Base-by-base conservation (phyloP, 30 jellyfish, hydroid and myxozoan genomes). In the Hydractinia echinata region DNA sequence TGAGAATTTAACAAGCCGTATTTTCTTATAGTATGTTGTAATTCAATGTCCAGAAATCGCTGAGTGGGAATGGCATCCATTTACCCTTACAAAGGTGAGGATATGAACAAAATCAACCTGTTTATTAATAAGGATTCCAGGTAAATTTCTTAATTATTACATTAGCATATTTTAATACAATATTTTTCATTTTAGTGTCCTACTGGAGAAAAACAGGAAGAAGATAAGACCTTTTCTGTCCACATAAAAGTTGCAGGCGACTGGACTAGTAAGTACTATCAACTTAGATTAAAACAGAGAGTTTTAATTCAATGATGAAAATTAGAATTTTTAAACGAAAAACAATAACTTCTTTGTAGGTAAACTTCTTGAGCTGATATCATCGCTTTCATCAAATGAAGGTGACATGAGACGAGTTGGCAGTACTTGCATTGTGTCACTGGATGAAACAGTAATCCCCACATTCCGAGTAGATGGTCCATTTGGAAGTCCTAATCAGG, bases 21-120 rank as follows among this genome's bases (percentile, higher is more conserved):
- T 6, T 85, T 54, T 71, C 20, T 81, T 64, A 20, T 61, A 92
- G 98, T 92, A 86, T 76, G 79, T 92, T 82, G 84, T 83, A 49
- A 51, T 92, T 14, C 96, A 92, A 74, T 92, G 98, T 83, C 95
- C 96, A 3, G 92, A 92, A 20, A 81, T 92, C 56, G 96, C 98
- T 11, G 88, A 92, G 16, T 81, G 86, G 49, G 98, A 92, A 77
- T 92, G 98, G 98, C 98, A 92, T 81, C 95, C 98, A 14, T 92
- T 92, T 66, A 92, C 98, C 1, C 77, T 92, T 5, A 92, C 98
- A 10, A 87, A 84, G 91, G 98, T 92, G 76, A 16, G 77, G 10
- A 7, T 72, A 5, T 51, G 2, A 30, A 30, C 44, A 30, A 30
- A 30, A n/a, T n/a, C n/a, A 11, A 11, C 69, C 15, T 13, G 69